Evolutionary conservation across 2,113 vertebrate species (phyloP), one percentile per base, ranked within the genome.

Genomic region (Suncus etruscus): DNA sequence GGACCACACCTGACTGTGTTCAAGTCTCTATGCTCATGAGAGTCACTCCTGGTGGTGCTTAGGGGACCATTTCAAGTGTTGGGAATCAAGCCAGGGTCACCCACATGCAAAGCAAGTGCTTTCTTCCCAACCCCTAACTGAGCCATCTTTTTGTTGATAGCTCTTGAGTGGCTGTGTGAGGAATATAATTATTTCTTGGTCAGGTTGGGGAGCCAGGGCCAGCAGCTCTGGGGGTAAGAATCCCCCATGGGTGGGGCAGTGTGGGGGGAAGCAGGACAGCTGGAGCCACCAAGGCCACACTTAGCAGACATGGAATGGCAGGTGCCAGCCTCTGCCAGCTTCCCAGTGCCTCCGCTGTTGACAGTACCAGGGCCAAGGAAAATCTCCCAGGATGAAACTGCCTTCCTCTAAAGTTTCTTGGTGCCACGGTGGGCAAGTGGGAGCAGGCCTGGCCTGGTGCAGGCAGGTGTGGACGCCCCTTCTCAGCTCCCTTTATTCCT

Each of bases 331-430:
- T 69, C 48, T 24, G 68, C 66, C 31, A 54, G 48, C 8, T 51
- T 70, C 16, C 78, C 11, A 27, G 68, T 47, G n/a, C 72, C 61
- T 22, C 72, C 0, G 2, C 47, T 86, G 54, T 10, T 82, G 90
- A 54, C 61, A 25, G 82, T 32, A 11, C 54, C n/a, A 75, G 29
- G 61, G 79, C 61, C 11, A 11, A 73, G 27, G 50, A 63, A 48
- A 66, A 51, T 84, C 83, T 88, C 47, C 29, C 18, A 16, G 16
- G 51, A 73, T 87, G 39, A 86, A 68, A 61, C 68, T 70, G 72
- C 73, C 86, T 61, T 85, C 63, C 68, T 94, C 18, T 39, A 11
- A 90, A 83, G 39, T 51, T 91, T 79, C 82, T 79, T 63, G 79
- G 70, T 6, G 10, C 78, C 66, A 0, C 50, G 66, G 70, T 45